phyloP scores from a whole-genome alignment of 2,888 invertebrate species.

The Volucella inflata region DNA sequence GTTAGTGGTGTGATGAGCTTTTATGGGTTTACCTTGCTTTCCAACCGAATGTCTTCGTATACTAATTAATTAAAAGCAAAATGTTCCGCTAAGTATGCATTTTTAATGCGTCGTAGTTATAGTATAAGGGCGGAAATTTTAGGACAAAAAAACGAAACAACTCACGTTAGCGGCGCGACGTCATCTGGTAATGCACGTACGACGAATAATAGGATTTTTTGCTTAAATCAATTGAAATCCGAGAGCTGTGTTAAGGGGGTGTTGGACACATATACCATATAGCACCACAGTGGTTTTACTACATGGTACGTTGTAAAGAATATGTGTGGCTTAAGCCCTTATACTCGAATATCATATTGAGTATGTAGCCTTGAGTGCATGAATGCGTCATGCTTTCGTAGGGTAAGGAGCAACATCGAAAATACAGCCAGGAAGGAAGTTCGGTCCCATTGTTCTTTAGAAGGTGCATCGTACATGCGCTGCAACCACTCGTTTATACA shows the following conservation, averaged over 20 bases:
- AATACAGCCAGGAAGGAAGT: conserved; percentile 50
- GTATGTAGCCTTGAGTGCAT: not conserved
- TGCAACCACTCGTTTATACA: not conserved
- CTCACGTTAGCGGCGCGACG: not conserved
- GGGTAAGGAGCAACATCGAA: conserved; percentile 15
- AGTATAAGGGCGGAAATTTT: not conserved
- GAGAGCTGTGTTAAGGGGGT: conserved; percentile 16
- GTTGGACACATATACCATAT: conserved; percentile 5
- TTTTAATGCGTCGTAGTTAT: conserved; percentile 30
- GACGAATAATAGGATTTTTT: not conserved
- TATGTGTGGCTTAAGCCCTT: not conserved
- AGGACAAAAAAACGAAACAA: not conserved
- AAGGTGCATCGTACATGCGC: conserved; percentile 43
- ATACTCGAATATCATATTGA: conserved; percentile 7
- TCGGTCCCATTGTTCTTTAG: conserved; percentile 25
- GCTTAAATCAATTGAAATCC: conserved; percentile 56
- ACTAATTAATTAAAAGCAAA: conserved; percentile 60
- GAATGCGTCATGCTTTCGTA: not conserved
- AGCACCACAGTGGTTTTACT: conserved; percentile 22
- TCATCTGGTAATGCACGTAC: conserved; percentile 3
- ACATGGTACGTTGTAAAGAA: conserved; percentile 29
- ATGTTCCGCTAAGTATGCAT: conserved; percentile 48
- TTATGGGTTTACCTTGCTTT: conserved; percentile 31
- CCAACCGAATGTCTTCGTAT: conserved; percentile 33
- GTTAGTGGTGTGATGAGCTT: conserved; percentile 6